Percentiles rank a stretch among this genome's conserved stretches.
These are phyloP conservation scores for Orestias chungarensis DNA, from an alignment of 2,797 vertebrate genomes.

Conservation along the genomic window DNA sequence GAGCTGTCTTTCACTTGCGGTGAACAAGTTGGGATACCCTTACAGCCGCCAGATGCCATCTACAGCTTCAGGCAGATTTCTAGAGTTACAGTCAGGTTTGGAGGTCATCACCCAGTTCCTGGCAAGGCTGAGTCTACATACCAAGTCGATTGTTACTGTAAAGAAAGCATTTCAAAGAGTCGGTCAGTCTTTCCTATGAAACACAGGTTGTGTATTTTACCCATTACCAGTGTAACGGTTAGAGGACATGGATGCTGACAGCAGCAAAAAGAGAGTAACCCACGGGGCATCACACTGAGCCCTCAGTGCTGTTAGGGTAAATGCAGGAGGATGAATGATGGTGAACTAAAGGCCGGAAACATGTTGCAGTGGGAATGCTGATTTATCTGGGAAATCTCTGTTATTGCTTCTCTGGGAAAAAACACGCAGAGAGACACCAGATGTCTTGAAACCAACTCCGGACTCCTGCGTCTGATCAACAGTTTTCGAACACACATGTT, in stretches of 20 bases:
- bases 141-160: constrained; percentile 2
- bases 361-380: too few species aligned
- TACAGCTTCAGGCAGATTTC: constrained; percentile 31
- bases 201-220: constrained; percentile 47
- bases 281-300: background rate
- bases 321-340: too few species aligned
- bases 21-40: constrained; percentile 53
- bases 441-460: constrained; percentile 43
- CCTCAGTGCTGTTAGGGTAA: background rate
- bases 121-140: constrained; percentile 12
- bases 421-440: constrained; percentile 40
- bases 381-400: constrained; percentile 16
- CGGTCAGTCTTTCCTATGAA: constrained; percentile 14
- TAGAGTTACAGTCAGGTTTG: constrained; percentile 57
- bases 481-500: constrained; percentile 37
- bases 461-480: constrained; percentile 29
- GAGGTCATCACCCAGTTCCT: constrained; percentile 57
- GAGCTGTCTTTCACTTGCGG: constrained; percentile 41
- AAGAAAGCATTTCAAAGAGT: constrained; percentile 26
- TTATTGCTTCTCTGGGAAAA: too few species aligned
- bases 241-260: constrained; percentile 39
- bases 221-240: constrained; percentile 42
- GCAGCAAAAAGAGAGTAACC: constrained; percentile 5
- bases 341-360: too few species aligned
- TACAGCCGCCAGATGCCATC: constrained; percentile 54